A percentile compares a stretch with the other conserved stretches of the same genome.
Conservation (phyloP, 2,797 vertebrate species). For the Sebastes nivosus region DNA sequence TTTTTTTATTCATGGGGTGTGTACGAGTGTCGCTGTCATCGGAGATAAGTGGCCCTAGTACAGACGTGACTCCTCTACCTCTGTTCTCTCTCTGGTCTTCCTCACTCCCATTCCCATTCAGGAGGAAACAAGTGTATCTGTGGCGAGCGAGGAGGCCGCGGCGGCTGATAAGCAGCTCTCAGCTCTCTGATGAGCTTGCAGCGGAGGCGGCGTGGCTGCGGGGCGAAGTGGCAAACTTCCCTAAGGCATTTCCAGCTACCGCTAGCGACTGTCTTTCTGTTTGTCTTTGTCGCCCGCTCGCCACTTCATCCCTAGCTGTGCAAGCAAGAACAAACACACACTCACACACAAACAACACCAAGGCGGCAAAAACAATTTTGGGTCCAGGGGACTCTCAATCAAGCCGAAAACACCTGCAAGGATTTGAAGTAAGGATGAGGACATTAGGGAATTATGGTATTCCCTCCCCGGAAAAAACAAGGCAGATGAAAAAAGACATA, state of each 20-base stretch:
- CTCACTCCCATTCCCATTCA: slow-evolving; percentile 33
- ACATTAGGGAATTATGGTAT: slow-evolving; percentile 62
- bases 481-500: slow-evolving; percentile 23
- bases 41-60: slow-evolving; percentile 43
- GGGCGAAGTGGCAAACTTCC: slow-evolving; percentile 56
- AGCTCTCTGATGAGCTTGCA: slow-evolving; percentile 52
- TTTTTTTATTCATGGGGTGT: slow-evolving; percentile 54
- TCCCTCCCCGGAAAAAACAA: slow-evolving; percentile 40
- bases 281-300: slow-evolving; percentile 43
- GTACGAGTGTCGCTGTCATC: slow-evolving; percentile 35
- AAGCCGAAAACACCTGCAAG: slow-evolving; percentile 71
- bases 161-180: slow-evolving; percentile 63
- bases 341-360: slow-evolving; percentile 31
- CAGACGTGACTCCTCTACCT: slow-evolving; percentile 33
- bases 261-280: slow-evolving; percentile 21
- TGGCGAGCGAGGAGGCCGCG: slow-evolving; percentile 32
- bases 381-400: slow-evolving; percentile 67
- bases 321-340: slow-evolving; percentile 29
- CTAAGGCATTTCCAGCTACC: slow-evolving; percentile 35
- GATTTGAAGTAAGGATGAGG: slow-evolving; percentile 69
- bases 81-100: slow-evolving; percentile 39
- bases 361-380: slow-evolving; percentile 47
- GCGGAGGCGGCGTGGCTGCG: slow-evolving; percentile 31
- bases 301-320: slow-evolving; percentile 28
- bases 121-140: slow-evolving; percentile 58